Conservation (phyloP, 2,113 vertebrate genomes). For the Ardeotis arabs region DNA sequence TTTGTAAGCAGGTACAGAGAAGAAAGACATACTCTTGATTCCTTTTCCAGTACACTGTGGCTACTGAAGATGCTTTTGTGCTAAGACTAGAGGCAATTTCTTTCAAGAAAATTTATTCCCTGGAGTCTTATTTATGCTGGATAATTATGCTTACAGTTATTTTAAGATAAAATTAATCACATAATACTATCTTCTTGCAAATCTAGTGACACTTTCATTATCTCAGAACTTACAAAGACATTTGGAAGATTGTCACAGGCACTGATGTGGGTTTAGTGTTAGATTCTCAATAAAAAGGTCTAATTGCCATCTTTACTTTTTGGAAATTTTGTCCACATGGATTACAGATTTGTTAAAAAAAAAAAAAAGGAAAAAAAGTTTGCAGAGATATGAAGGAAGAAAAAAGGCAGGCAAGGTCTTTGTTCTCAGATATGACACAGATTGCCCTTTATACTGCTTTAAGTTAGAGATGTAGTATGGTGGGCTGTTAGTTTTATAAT, state of each 20-base stretch:
- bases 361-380: neutral
- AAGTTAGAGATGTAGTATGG: neutral
- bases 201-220: constrained; percentile 36
- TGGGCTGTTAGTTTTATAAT: neutral
- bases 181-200: constrained; percentile 3
- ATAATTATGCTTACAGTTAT: constrained; percentile 40
- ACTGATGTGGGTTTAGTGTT: neutral
- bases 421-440: neutral
- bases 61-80: neutral
- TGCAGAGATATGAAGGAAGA: neutral
- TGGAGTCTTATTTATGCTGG: constrained; percentile 8
- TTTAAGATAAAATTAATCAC: constrained; percentile 41
- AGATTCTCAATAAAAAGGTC: neutral
- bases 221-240: neutral
- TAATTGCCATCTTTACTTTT: neutral
- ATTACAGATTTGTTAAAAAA: neutral
- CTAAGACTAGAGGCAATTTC: neutral
- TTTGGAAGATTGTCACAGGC: neutral
- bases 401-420: neutral
- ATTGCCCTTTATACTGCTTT: neutral
- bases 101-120: constrained; percentile 26
- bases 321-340: neutral
- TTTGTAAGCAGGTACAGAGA: neutral
- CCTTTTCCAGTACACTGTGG: neutral
- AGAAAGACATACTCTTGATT: neutral